Percentiles rank a stretch among this genome's conserved stretches.
Evolutionary conservation across 2,888 invertebrate species (phyloP).

Genomic region (Dryadula phaetusa): DNA sequence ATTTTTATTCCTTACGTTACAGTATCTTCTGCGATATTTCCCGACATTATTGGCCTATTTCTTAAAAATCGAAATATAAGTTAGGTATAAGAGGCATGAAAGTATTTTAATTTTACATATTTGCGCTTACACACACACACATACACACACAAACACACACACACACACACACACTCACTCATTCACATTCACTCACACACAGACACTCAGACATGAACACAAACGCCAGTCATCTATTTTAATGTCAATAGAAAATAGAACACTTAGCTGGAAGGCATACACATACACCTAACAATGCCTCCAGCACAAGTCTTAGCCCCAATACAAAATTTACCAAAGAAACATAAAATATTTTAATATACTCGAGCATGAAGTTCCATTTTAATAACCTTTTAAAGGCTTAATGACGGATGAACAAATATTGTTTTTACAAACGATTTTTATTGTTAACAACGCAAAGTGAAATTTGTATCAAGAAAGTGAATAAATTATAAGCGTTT

Average conservation of each 20-base stretch:
- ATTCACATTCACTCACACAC: too few species aligned
- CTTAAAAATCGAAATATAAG: too few species aligned
- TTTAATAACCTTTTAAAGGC: constrained; percentile 18
- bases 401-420: constrained; percentile 9
- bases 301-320: background rate
- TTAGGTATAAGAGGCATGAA: too few species aligned
- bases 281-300: background rate
- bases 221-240: background rate
- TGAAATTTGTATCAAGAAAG: constrained; percentile 24
- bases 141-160: too few species aligned
- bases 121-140: too few species aligned
- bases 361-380: background rate
- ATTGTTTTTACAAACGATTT: constrained; percentile 17
- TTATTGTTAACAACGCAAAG: background rate
- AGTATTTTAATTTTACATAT: too few species aligned
- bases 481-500: constrained; percentile 32
- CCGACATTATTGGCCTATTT: too few species aligned
- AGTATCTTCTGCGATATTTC: too few species aligned
- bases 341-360: background rate
- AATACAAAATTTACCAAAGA: background rate
- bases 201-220: too few species aligned
- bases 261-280: background rate
- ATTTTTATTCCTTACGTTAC: too few species aligned
- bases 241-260: background rate
- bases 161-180: too few species aligned